These are phyloP conservation scores for Theristicus caerulescens DNA, from an alignment of 2,113 vertebrate species.

Conservation along the genomic window DNA sequence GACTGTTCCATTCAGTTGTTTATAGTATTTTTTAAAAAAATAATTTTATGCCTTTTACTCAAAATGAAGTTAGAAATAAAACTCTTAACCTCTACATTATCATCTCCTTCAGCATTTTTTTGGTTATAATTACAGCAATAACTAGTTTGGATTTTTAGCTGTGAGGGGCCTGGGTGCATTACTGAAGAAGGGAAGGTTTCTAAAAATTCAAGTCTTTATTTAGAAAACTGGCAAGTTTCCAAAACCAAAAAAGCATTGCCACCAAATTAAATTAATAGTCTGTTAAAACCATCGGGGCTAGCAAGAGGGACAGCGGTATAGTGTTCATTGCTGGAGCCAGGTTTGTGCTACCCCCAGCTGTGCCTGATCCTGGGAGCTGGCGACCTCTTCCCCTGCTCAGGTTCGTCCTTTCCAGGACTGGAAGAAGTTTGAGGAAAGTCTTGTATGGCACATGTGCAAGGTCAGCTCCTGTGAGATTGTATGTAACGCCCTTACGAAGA, in stretches of 20 bases:
- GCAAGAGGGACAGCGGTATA: background rate
- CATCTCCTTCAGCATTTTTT: background rate
- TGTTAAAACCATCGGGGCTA: background rate
- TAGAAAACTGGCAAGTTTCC: background rate
- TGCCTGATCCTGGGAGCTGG: background rate
- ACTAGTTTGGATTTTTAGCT: background rate
- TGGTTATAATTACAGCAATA: background rate
- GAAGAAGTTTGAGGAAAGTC: background rate
- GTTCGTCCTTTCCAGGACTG: background rate
- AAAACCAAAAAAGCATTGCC: background rate
- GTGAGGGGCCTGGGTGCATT: background rate
- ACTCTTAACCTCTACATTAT: background rate
- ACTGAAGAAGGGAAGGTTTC: background rate
- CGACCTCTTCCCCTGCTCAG: background rate
- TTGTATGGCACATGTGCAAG: rapidly evolving
- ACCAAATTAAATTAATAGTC: background rate
- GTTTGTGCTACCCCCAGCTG: background rate
- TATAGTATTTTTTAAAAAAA: background rate
- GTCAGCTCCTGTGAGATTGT: background rate
- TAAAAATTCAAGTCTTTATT: background rate
- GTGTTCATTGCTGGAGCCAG: background rate
- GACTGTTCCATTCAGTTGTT: background rate
- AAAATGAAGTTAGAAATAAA: background rate
- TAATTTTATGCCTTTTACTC: background rate
- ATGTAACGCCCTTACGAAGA: background rate